A percentile compares a stretch with the other conserved stretches of the same genome.
phyloP scores from a whole-genome alignment of 2,113 vertebrate species.

The Oryctolagus cuniculus region mOryCun1.1 NC_091433.1:17038501-17039000 shows the following conservation, averaged over 20 bases:
- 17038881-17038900: neutral
- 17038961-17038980: too few relatives aligned
- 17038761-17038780: neutral
- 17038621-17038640: neutral
- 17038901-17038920: neutral
- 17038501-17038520: neutral
- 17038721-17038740: constrained; percentile 42
- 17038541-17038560: neutral
- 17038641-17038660: neutral
- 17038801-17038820: neutral
- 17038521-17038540: neutral
- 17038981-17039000: neutral
- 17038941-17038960: too few relatives aligned
- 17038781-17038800: neutral
- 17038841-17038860: neutral
- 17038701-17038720: neutral
- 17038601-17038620: neutral
- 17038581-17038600: neutral
- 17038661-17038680: neutral
- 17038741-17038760: neutral
- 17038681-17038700: neutral
- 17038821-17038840: neutral
- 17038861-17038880: neutral
- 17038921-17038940: neutral
- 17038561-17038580: neutral